A percentile compares a stretch with the other conserved stretches of the same genome.
Evolutionary conservation across 2,113 vertebrate species (phyloP).

Genomic region (Felis catus): F.catus_Fca126_mat1.0 CM031416.1:38089501-38090000

Average conservation of each 20-base stretch:
- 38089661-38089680: background rate
- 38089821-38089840: background rate
- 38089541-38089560: background rate
- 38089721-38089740: background rate
- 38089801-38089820: background rate
- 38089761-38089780: background rate
- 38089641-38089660: background rate
- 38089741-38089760: background rate
- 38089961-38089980: background rate
- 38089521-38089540: background rate
- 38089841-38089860: background rate
- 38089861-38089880: constrained; percentile 1
- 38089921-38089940: background rate
- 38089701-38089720: background rate
- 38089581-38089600: background rate
- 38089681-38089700: background rate
- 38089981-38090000: background rate
- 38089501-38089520: background rate
- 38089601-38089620: background rate
- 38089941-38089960: background rate
- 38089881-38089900: constrained; percentile 1
- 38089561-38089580: background rate
- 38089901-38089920: background rate
- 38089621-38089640: background rate
- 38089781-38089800: background rate